A percentile compares a stretch with the other conserved stretches of the same genome.
phyloP scores from a whole-genome alignment of 2,797 vertebrate genomes.

The Sebastes baramenuke region DNA sequence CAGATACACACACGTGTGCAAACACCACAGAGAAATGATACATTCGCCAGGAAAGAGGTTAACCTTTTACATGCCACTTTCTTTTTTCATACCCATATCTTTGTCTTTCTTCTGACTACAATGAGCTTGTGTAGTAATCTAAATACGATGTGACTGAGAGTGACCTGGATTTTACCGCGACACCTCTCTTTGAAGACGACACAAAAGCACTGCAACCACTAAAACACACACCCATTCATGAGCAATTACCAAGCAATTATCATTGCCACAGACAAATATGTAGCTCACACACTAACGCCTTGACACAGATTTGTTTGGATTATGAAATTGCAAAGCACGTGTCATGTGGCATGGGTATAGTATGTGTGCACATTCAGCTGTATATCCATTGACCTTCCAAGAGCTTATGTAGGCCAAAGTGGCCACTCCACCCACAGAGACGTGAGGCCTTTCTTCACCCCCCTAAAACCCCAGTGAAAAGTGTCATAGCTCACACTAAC shows the following conservation, averaged over 20 bases:
- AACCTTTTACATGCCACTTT: slow-evolving; percentile 16
- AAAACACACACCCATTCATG: slow-evolving; percentile 27
- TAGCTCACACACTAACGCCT: neutral
- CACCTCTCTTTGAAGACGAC: slow-evolving; percentile 14
- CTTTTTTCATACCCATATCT: neutral
- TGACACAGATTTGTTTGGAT: slow-evolving; percentile 6
- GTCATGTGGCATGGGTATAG: neutral
- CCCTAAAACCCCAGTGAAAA: slow-evolving; percentile 40
- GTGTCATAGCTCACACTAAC: slow-evolving; percentile 76
- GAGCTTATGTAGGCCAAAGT: slow-evolving; percentile 58
- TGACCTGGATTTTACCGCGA: slow-evolving; percentile 30
- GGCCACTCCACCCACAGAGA: slow-evolving; percentile 41
- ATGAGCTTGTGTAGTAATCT: neutral
- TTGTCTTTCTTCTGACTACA: neutral
- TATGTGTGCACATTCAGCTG: neutral
- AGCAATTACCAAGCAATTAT: slow-evolving; percentile 30
- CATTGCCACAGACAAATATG: neutral
- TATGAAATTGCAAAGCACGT: neutral
- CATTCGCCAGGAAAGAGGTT: slow-evolving; percentile 7
- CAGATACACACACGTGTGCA: neutral
- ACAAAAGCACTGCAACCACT: slow-evolving; percentile 12
- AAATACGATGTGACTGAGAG: neutral
- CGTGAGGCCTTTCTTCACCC: slow-evolving; percentile 47
- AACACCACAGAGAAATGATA: slow-evolving; percentile 6
- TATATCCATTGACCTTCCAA: slow-evolving; percentile 37